phyloP scores from a whole-genome alignment of 2,113 vertebrate species.

The Orthonyx spaldingii region DNA sequence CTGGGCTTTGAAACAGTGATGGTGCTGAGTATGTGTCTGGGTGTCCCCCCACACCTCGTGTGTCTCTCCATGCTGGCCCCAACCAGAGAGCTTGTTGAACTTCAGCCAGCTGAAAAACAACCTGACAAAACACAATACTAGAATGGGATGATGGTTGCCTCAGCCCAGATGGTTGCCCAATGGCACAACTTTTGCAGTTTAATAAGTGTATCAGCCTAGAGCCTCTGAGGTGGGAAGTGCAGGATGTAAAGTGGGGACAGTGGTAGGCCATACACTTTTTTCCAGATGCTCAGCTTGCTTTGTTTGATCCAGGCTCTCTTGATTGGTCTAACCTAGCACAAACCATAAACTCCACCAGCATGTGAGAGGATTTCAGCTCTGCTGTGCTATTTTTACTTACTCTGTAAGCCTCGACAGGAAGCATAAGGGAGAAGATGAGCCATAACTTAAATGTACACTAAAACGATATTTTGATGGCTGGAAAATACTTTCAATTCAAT shows the following conservation, averaged over 20 bases:
- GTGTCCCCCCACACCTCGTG: neutral
- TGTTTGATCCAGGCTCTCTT: neutral
- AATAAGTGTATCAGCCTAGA: neutral
- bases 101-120: neutral
- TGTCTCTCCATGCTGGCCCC: neutral
- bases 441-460: neutral
- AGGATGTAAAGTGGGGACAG: neutral
- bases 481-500: neutral
- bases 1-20: neutral
- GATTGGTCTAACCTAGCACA: neutral
- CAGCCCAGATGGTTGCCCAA: neutral
- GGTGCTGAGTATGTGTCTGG: accelerated
- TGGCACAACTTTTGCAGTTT: neutral
- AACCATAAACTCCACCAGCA: neutral
- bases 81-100: neutral
- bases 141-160: neutral
- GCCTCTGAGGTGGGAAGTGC: neutral
- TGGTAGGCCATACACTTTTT: neutral
- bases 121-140: neutral
- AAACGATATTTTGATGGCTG: neutral
- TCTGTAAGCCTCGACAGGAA: accelerated
- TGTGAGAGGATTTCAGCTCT: neutral
- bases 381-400: neutral
- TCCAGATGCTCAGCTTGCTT: neutral
- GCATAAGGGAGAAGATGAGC: neutral